Evolutionary conservation across 2,113 vertebrate species (phyloP).

Genomic region (Antigone vipio): DNA sequence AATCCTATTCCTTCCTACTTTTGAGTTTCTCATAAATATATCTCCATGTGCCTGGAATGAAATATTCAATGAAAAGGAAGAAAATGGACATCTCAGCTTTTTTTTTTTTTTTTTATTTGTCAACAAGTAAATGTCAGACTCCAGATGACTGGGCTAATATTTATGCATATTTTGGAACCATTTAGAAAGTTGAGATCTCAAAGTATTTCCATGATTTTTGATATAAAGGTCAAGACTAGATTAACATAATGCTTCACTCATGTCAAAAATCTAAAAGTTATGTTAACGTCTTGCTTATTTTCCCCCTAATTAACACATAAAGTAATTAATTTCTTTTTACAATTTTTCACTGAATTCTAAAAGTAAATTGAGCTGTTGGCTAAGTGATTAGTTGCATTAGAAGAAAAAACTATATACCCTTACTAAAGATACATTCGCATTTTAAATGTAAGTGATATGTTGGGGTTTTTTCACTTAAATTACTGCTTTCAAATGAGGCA

Average conservation of each 20-base stretch:
- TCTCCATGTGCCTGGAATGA: neutral
- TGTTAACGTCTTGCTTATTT: neutral
- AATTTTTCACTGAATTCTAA: neutral
- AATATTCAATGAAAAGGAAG: neutral
- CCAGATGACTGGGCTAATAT: conserved; percentile 24
- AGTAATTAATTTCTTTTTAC: neutral
- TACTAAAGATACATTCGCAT: neutral
- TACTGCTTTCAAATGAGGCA: neutral
- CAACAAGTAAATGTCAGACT: conserved; percentile 31
- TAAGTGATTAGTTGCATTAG: neutral
- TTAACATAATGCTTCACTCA: conserved; percentile 10
- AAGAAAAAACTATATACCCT: neutral
- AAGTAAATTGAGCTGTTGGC: neutral
- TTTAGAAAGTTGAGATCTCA: conserved; percentile 1
- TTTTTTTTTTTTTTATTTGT: neutral
- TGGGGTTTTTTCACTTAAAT: neutral
- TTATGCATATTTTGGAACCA: neutral
- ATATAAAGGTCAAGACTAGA: conserved; percentile 23
- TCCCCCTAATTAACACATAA: neutral
- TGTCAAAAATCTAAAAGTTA: neutral
- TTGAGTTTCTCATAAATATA: neutral
- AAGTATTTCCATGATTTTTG: conserved; percentile 27
- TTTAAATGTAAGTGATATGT: neutral
- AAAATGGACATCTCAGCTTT: neutral
- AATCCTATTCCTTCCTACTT: neutral